Base-by-base conservation (phyloP, 2,113 vertebrate genomes). In the Catagonus wagneri region DNA sequence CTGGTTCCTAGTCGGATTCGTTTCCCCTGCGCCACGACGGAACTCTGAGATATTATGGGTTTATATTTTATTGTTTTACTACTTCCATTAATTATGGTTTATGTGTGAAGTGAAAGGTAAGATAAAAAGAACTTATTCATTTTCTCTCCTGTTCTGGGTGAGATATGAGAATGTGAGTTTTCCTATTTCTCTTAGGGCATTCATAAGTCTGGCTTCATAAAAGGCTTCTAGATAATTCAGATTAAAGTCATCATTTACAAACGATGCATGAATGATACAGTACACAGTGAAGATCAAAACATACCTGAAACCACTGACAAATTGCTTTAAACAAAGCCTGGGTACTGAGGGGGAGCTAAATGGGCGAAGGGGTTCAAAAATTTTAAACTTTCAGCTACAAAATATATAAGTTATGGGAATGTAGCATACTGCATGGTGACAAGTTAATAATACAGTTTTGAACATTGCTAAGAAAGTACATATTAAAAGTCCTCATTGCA, bases 61-160 rank as follows among this genome's bases (percentile, higher is more conserved):
- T 96, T 96, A 68, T 69, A 44, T 44, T 65, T 86, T n/a, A 83
- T n/a, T 89, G 17, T 63, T 72, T 83, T 71, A 94, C 29, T 39
- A 27, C 19, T 86, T 95, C 65, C 81, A 52, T 27, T 71, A 71
- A 52, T 27, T 71, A 71, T 68, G 19, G 44, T 80, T 75, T 76
- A 91, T 58, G 25, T 94, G 61, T 81, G 86, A 88, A 75, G 20
- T 88, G 65, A 96, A 76, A n/a, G 39, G 17, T 76, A 84, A 80
- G 90, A 52, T 3, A 88, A 93, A 90, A 95, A 79, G 36, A 56
- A 79, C 19, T 83, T n/a, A 56, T n/a, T 66, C 3, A 17, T 10
- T 36, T 84, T 89, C 66, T 96, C 72, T 74, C 65, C 7, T 76
- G 54, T 61, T 61, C 9, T 79, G 11, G 3, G 20, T n/a, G 61